Conservation (phyloP, 30 jellyfish, hydroid and myxozoan species). For the Aurelia coerulea region DNA sequence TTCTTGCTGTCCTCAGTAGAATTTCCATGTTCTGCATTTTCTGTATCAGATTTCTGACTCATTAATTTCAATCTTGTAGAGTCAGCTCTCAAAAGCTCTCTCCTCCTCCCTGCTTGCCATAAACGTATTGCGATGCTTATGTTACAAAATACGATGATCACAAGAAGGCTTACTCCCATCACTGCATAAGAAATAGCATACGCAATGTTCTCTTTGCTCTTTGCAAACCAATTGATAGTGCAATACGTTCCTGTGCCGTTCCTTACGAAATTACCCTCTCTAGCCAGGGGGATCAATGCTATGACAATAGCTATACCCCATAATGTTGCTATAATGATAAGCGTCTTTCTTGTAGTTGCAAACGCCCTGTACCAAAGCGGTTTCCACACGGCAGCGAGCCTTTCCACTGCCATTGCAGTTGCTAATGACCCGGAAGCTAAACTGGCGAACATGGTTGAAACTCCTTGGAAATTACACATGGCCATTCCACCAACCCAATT, state of each 20-base stretch:
- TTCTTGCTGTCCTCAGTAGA: neutral
- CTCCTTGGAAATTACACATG: constrained; percentile 79
- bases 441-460: constrained; percentile 73
- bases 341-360: constrained; percentile 44
- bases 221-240: constrained; percentile 76
- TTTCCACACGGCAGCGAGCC: constrained; percentile 62
- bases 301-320: constrained; percentile 29
- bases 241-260: constrained; percentile 74
- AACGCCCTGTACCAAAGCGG: constrained; percentile 53
- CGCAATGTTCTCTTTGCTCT: constrained; percentile 45
- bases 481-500: constrained; percentile 72
- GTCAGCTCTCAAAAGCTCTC: constrained; percentile 22
- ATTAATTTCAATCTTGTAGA: constrained; percentile 23
- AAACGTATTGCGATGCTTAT: constrained; percentile 20
- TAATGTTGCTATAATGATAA: constrained; percentile 2
- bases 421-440: constrained; percentile 74
- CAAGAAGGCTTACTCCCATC: constrained; percentile 40
- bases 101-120: constrained; percentile 7
- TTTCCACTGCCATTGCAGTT: constrained; percentile 69
- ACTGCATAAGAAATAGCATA: constrained; percentile 51
- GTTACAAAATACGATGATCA: constrained; percentile 34
- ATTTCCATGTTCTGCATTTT: neutral
- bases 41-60: constrained; percentile 16
- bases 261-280: constrained; percentile 58
- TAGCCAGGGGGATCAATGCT: constrained; percentile 53